Evolutionary conservation across 2,797 vertebrate genomes (phyloP), one percentile per base, ranked within the genome.

Genomic region (Podarcis lilfordi): DNA sequence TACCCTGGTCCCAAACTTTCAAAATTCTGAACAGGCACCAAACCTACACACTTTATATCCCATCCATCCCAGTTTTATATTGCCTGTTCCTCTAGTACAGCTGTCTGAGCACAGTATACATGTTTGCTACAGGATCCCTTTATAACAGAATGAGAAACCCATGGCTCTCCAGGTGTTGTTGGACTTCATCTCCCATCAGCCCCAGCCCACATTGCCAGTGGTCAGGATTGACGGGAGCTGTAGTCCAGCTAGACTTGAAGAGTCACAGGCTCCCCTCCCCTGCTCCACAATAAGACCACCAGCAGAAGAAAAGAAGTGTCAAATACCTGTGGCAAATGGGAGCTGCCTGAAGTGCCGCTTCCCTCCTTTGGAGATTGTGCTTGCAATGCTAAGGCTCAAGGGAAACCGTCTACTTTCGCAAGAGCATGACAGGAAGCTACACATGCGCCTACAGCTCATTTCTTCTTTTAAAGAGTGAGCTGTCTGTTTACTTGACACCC

Each of bases 341-440:
- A 88, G 74, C 50, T 35, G 23, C 61, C 29, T 9, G 32, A 21
- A 25, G 75, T 37, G 37, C 83, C 77, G 85, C 50, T 76, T 91
- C 90, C 76, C 83, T 61, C 77, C 0, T 71, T 74, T 23, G 79
- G 88, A 7, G 69, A 17, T 84, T 37, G 66, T 0, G 81, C 84
- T 80, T 61, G 79, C 6, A 2, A 9, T 25, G 69, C 21, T 68
- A 86, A 35, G 72, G 27, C 45, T 74, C 71, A 1, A n/a, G 1
- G 71, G 32, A 43, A 1, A 85, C 85, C 32, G 88, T 1, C 0
- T 2, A 0, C 82, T 90, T 90, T 85, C 89, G 82, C 82, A 90
- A 85, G 77, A 55, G 45, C 64, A 29, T 6, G 8, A 71, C 86
- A 93, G 94, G 92, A 95, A 95, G 78, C 72, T 85, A 81, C 86